phyloP scores from a whole-genome alignment of 2,113 vertebrate genomes.

The Gallinago undulata region DNA sequence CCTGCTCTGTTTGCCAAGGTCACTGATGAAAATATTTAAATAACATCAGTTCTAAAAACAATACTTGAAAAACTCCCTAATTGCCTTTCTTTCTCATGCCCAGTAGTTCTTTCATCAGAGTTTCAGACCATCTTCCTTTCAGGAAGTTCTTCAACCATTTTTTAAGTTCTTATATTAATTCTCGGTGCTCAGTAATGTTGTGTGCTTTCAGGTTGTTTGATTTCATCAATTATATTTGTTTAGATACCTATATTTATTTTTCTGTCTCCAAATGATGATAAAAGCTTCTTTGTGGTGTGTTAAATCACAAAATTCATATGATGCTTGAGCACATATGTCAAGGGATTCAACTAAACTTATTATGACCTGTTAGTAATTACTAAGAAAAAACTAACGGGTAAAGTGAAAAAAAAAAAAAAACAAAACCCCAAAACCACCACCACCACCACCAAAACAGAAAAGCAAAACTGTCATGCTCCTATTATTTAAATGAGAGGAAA shows the following conservation, averaged over 20 bases:
- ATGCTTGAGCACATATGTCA: not conserved
- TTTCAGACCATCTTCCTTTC: not conserved
- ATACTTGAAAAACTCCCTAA: not conserved
- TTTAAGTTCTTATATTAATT: not conserved
- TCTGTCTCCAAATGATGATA: not conserved
- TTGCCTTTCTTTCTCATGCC: not conserved
- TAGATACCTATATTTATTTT: not conserved
- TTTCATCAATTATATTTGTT: not conserved
- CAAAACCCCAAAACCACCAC: too few relatives aligned
- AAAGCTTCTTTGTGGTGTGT: not conserved
- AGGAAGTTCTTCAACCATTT: not conserved
- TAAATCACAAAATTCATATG: not conserved
- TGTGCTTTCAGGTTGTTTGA: not conserved
- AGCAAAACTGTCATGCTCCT: not conserved
- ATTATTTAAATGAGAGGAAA: not conserved
- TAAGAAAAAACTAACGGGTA: not conserved
- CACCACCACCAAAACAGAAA: not conserved
- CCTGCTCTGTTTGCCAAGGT: not conserved
- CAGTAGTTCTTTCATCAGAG: not conserved
- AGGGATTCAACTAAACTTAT: not conserved
- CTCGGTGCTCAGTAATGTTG: not conserved
- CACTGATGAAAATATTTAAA: not conserved
- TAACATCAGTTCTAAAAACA: not conserved
- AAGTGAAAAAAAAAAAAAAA: not conserved
- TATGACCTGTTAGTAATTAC: accelerated